A percentile compares a stretch with the other conserved stretches of the same genome.
These are phyloP conservation scores for Sinhomidia bicolor DNA, from an alignment of 2,888 invertebrate species.

Conservation along the genomic window DNA sequence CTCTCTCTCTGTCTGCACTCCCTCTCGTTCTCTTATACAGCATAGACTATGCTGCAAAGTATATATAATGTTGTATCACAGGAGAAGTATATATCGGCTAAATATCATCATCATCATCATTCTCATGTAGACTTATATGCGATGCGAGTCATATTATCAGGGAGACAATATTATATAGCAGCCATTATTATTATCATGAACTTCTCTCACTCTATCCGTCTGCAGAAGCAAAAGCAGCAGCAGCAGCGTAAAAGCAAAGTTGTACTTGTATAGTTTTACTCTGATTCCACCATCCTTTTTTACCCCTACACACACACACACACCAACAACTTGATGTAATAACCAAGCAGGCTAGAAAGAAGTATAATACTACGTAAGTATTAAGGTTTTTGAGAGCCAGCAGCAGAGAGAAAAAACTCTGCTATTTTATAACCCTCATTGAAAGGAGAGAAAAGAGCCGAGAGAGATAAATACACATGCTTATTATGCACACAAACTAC, in stretches of 20 bases:
- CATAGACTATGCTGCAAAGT: too few species aligned
- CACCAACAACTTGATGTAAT: not conserved
- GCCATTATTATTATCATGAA: constrained; percentile 45
- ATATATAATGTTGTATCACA: not conserved
- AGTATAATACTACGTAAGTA: not conserved
- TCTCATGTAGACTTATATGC: not conserved
- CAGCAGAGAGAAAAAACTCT: not conserved
- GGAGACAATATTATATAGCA: constrained; percentile 17
- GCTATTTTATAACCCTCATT: constrained; percentile 46
- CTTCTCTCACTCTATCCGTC: not conserved
- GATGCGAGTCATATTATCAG: not conserved
- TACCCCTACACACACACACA: constrained; percentile 16
- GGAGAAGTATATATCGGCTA: not conserved
- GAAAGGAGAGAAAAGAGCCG: constrained; percentile 15
- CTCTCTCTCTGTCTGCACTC: not conserved
- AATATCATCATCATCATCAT: not conserved
- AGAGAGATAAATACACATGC: constrained; percentile 37
- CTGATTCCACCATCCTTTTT: constrained; percentile 42
- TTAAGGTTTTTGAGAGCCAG: not conserved
- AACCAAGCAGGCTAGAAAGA: not conserved
- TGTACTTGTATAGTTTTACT: constrained; percentile 34
- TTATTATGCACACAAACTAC: constrained; percentile 31
- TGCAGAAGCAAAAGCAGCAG: too few species aligned
- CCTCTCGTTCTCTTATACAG: too few species aligned
- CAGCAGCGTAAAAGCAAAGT: constrained; percentile 23